Conservation (phyloP, 2,113 vertebrate genomes). For the Pongo abelii region DNA sequence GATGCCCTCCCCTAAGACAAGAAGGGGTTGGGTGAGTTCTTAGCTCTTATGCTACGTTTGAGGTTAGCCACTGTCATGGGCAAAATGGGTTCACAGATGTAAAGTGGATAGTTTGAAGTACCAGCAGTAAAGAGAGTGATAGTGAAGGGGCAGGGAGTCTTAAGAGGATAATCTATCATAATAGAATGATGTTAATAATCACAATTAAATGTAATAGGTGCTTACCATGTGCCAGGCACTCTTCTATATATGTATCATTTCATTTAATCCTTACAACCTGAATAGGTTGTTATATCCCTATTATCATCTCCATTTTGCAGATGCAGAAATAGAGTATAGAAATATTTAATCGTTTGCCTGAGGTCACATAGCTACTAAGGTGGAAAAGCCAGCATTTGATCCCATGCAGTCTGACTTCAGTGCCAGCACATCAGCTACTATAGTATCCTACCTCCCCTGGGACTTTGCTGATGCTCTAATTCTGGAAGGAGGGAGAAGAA, state of each 20-base stretch:
- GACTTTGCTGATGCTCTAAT: not conserved
- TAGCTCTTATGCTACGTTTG: not conserved
- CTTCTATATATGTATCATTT: conserved; percentile 1
- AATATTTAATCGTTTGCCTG: not conserved
- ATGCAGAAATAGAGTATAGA: not conserved
- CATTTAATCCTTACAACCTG: not conserved
- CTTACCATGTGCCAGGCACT: not conserved
- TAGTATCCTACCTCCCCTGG: not conserved
- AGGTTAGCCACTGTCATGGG: not conserved
- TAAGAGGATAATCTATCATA: not conserved
- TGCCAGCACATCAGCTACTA: not conserved
- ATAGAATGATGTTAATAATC: not conserved
- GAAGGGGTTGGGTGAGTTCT: not conserved
- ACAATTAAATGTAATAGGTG: not conserved
- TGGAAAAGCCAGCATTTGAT: not conserved
- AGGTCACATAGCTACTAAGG: not conserved
- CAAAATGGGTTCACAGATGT: not conserved
- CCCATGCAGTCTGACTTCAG: not conserved
- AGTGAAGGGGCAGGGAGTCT: not conserved
- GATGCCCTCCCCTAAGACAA: not conserved
- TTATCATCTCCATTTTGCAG: not conserved
- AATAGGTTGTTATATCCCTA: not conserved
- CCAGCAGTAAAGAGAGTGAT: not conserved
- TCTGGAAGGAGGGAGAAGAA: not conserved
- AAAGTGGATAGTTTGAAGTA: not conserved